These are phyloP conservation scores for Lethocerus indicus DNA, from an alignment of 1,140 invertebrate species.

Conservation along the genomic window DNA sequence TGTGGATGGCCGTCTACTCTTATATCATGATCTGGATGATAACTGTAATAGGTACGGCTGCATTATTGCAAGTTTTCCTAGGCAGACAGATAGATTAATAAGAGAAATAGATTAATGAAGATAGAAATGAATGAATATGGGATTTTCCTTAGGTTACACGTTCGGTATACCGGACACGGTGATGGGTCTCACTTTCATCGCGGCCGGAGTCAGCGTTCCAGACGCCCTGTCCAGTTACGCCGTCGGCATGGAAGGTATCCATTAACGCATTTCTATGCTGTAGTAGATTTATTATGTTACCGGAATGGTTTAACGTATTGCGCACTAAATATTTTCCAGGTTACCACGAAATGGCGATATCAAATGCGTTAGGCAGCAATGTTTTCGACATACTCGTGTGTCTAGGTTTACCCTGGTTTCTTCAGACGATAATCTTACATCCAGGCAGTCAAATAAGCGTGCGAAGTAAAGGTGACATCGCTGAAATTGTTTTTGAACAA, in stretches of 20 bases:
- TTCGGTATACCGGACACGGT: constrained; percentile 83
- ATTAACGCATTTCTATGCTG: no score
- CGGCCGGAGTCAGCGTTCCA: constrained; percentile 87
- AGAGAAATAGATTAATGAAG: no score
- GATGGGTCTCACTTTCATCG: constrained; percentile 91
- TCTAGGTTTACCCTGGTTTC: constrained; percentile 90
- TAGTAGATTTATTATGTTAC: no score
- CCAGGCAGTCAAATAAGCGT: constrained; percentile 74
- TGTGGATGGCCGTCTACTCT: constrained; percentile 87
- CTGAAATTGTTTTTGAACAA: no score
- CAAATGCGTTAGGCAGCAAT: constrained; percentile 96
- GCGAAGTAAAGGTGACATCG: constrained; percentile 64
- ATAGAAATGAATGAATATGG: neutral
- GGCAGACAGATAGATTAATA: no score
- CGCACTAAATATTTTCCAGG: no score
- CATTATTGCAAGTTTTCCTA: no score
- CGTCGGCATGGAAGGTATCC: constrained; percentile 80
- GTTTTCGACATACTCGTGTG: constrained; percentile 96
- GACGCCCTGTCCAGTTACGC: constrained; percentile 84
- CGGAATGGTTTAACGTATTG: no score
- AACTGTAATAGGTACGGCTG: constrained; percentile 61
- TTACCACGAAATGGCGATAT: constrained; percentile 96
- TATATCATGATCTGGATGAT: constrained; percentile 96
- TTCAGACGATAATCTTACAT: constrained; percentile 74
- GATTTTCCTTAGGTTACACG: constrained; percentile 47